phyloP scores from a whole-genome alignment of 2,888 invertebrate species.

The Dioctria rufipes region DNA sequence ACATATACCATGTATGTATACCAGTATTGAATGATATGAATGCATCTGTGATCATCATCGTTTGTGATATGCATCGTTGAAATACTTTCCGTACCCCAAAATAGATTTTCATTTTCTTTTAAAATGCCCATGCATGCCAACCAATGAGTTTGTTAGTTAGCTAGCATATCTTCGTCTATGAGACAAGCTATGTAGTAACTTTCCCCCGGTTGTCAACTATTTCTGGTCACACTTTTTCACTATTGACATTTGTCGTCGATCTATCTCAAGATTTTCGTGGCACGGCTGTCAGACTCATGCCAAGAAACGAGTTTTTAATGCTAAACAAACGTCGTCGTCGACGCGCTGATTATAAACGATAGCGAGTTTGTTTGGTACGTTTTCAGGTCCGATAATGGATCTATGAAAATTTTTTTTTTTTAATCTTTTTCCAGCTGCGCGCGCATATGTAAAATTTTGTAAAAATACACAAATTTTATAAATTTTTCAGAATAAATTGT shows the following conservation, averaged over 20 bases:
- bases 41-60: too few relatives aligned
- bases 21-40: too few relatives aligned
- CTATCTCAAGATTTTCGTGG: neutral
- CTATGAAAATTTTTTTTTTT: neutral
- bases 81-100: conserved; percentile 24
- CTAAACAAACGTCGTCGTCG: conserved; percentile 14
- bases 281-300: conserved; percentile 8
- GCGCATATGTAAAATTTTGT: too few relatives aligned
- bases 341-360: conserved; percentile 34
- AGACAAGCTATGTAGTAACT: neutral
- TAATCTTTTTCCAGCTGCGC: too few relatives aligned
- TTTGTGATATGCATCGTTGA: neutral
- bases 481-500: too few relatives aligned
- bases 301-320: conserved; percentile 22
- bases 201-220: conserved; percentile 26
- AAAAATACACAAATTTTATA: too few relatives aligned
- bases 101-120: conserved; percentile 26
- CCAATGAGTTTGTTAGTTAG: neutral
- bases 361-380: conserved; percentile 22
- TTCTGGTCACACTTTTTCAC: conserved; percentile 30
- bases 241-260: conserved; percentile 35
- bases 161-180: neutral
- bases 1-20: too few relatives aligned
- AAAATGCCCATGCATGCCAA: too few relatives aligned
- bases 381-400: conserved; percentile 18